These are phyloP conservation scores for Melitaea athalia DNA, from an alignment of 2,888 invertebrate species.

Conservation along the genomic window DNA sequence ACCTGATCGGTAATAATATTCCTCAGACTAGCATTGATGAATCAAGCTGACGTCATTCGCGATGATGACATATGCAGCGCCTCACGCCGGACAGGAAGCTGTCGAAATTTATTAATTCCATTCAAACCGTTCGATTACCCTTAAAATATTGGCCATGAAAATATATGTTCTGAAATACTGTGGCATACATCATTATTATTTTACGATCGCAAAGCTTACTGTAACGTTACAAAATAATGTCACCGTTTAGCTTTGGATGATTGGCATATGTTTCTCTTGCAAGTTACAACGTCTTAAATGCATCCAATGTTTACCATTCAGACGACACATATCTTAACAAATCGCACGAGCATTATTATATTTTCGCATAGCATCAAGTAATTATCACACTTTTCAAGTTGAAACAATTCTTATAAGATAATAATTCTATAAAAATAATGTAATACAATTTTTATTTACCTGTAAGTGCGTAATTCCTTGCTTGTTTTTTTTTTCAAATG, in stretches of 20 bases:
- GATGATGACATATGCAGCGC: not conserved
- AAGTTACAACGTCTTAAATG: not conserved
- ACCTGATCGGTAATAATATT: conserved; percentile 17
- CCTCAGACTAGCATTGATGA: conserved; percentile 8
- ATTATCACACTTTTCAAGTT: not conserved
- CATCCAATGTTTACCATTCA: not conserved
- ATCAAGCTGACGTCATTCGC: not conserved
- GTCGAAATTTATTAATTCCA: conserved; percentile 42
- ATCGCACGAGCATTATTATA: not conserved
- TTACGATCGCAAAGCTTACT: conserved; percentile 15
- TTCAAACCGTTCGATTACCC: conserved; percentile 23
- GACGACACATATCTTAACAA: not conserved
- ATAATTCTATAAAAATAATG: not conserved
- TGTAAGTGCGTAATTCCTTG: not conserved
- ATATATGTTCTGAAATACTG: not conserved
- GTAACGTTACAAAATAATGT: not conserved
- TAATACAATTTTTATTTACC: not conserved
- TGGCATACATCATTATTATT: not conserved
- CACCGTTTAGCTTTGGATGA: not conserved
- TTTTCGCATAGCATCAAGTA: not conserved
- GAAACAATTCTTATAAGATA: not conserved
- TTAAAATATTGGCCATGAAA: not conserved
- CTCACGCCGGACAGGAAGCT: conserved; percentile 32
- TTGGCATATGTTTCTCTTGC: not conserved
- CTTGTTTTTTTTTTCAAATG: not conserved